phyloP scores from a whole-genome alignment of 2,797 vertebrate species.

The Oophaga sylvatica region DNA sequence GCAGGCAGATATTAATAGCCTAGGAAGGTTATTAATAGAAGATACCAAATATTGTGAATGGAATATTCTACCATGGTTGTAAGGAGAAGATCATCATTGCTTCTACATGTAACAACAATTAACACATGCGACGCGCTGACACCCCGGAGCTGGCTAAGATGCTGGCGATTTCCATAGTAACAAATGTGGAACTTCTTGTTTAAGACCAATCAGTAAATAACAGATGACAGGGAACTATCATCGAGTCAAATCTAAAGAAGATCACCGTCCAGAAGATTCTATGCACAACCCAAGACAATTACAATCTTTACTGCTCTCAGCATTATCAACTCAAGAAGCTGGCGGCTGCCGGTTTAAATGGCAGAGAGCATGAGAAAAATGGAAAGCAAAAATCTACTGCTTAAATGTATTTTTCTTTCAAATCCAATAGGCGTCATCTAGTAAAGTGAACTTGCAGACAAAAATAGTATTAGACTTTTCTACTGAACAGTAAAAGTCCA shows the following conservation, averaged over 20 bases:
- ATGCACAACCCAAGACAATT: background rate
- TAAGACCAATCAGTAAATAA: constrained; percentile 64
- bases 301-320: background rate
- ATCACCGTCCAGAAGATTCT: background rate
- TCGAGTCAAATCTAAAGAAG: background rate
- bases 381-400: background rate
- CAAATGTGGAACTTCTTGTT: constrained; percentile 57
- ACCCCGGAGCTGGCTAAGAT: background rate
- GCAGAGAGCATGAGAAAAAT: background rate
- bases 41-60: background rate
- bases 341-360: background rate
- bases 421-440: background rate
- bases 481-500: too few relatives aligned
- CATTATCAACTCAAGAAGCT: background rate
- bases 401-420: background rate
- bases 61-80: background rate
- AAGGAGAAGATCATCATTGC: background rate
- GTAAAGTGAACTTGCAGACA: background rate
- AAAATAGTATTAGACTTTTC: too few relatives aligned
- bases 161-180: constrained; percentile 72
- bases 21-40: too few relatives aligned
- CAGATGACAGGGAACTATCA: constrained; percentile 47
- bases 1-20: too few relatives aligned
- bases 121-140: background rate
- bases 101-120: background rate